These are phyloP conservation scores for Sebastes diaconus DNA, from an alignment of 2,797 vertebrate genomes.

Conservation along the genomic window DNA sequence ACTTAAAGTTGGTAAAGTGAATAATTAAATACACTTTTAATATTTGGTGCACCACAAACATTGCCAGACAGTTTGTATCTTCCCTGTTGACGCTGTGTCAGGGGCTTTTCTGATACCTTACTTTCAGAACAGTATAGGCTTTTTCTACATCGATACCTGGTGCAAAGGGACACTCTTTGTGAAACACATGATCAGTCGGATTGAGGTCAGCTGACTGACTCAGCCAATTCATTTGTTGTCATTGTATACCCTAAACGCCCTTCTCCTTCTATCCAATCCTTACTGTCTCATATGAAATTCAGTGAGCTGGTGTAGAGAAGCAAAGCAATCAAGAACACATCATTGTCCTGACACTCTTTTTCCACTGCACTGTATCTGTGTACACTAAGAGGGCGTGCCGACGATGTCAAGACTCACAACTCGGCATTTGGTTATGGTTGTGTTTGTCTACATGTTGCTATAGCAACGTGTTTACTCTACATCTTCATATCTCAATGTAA, in stretches of 20 bases:
- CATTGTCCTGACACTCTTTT: not conserved
- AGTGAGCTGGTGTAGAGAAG: not conserved
- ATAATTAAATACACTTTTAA: too few relatives aligned
- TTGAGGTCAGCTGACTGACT: not conserved
- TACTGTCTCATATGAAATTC: not conserved
- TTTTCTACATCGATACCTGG: not conserved
- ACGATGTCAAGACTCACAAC: constrained; percentile 2
- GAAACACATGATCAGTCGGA: not conserved
- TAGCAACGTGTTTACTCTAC: constrained; percentile 16
- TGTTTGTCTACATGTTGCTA: constrained; percentile 8
- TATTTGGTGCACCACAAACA: too few relatives aligned
- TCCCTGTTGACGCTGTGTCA: too few relatives aligned
- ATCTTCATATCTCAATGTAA: not conserved
- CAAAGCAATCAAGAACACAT: not conserved
- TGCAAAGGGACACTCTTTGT: not conserved
- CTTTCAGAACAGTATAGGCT: not conserved
- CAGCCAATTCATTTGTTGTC: not conserved
- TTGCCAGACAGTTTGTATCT: too few relatives aligned
- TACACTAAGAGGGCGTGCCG: constrained; percentile 3
- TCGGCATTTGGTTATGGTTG: not conserved
- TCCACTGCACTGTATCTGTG: not conserved
- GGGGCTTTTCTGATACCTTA: not conserved
- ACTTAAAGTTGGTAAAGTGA: too few relatives aligned
- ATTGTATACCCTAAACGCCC: not conserved
- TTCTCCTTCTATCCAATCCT: not conserved